These are phyloP conservation scores for Pseudorasbora parva DNA, from an alignment of 2,113 vertebrate species.

Conservation along the genomic window DNA sequence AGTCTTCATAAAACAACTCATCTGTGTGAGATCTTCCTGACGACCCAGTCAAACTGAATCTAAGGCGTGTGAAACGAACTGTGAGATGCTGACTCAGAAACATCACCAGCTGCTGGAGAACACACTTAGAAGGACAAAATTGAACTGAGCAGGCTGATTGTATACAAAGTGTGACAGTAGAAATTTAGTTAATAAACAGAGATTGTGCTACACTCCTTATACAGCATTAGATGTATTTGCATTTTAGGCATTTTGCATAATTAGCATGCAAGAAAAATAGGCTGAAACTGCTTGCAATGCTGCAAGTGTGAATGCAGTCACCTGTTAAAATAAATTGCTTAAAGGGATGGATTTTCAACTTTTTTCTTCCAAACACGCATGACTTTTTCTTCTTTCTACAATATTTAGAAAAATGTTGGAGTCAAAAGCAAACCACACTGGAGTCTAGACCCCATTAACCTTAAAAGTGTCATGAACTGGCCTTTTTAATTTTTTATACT, in stretches of 20 bases:
- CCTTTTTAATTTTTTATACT: too few species aligned
- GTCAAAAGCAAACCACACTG: neutral
- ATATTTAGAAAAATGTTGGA: neutral
- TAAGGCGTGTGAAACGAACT: neutral
- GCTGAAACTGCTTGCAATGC: neutral
- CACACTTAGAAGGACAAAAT: neutral
- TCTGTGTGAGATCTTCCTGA: neutral
- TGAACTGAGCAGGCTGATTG: neutral
- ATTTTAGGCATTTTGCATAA: neutral
- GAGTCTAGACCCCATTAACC: neutral
- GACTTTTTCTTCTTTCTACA: neutral
- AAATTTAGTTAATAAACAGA: neutral
- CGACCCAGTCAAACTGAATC: neutral
- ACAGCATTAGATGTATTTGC: neutral
- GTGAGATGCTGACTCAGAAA: neutral
- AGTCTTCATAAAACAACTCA: slow-evolving; percentile 28
- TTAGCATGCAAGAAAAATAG: neutral
- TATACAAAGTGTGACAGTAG: neutral
- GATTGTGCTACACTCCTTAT: neutral
- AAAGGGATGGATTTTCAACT: neutral
- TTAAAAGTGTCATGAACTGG: too few species aligned
- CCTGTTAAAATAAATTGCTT: neutral
- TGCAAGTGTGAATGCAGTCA: neutral
- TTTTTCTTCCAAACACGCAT: neutral
- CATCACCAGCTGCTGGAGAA: neutral